phyloP scores from a whole-genome alignment of 2,797 vertebrate genomes.

The Coregonus sp. region DNA sequence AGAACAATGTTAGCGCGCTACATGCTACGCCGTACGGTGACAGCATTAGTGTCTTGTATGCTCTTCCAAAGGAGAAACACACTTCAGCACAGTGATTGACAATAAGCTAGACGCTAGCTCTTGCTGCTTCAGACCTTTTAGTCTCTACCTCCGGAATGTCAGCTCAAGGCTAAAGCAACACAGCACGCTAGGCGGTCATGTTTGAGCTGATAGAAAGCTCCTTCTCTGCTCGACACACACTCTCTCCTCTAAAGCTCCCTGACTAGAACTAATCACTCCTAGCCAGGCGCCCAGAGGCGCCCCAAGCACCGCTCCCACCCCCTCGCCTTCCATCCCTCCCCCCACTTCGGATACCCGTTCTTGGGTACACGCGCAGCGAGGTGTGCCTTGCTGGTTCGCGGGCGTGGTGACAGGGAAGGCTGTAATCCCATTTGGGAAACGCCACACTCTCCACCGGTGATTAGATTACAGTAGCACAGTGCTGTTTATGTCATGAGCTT shows the following conservation, averaged over 20 bases:
- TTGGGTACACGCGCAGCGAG: background rate
- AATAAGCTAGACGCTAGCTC: background rate
- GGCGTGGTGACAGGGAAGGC: background rate
- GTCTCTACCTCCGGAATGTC: background rate
- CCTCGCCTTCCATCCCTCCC: background rate
- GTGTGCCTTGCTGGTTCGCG: background rate
- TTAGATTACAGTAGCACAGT: slow-evolving; percentile 39
- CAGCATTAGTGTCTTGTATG: background rate
- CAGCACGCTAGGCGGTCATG: background rate
- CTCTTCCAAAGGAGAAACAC: background rate
- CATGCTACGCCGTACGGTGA: background rate
- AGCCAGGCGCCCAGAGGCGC: background rate
- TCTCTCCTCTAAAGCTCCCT: background rate
- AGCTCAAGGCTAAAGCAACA: background rate
- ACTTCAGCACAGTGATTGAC: background rate
- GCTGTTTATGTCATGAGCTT: slow-evolving; percentile 2
- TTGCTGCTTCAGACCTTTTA: background rate
- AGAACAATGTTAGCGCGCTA: background rate
- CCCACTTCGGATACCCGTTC: background rate
- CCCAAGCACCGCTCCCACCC: background rate
- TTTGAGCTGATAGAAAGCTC: background rate
- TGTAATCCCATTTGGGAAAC: slow-evolving; percentile 48
- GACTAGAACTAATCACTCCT: background rate
- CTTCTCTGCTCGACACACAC: background rate
- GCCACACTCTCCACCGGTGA: slow-evolving; percentile 21